Conservation (phyloP, 2,113 vertebrate species). For the Burhinus oedicnemus region DNA sequence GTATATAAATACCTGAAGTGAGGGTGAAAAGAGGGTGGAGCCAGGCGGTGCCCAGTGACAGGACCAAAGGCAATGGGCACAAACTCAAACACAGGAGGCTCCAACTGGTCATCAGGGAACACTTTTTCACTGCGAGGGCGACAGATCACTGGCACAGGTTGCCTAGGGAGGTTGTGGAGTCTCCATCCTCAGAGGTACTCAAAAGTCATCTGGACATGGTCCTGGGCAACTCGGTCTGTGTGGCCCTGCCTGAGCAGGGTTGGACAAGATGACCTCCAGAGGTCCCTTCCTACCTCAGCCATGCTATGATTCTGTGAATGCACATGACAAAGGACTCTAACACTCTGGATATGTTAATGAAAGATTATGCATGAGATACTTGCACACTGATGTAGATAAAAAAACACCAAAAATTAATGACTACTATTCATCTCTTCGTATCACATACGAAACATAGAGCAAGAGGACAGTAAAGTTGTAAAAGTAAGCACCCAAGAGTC, state of each 20-base stretch:
- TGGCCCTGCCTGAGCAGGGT: not conserved
- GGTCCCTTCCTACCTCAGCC: not conserved
- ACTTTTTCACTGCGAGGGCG: not conserved
- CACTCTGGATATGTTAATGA: not conserved
- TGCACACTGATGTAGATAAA: not conserved
- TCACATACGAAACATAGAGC: not conserved
- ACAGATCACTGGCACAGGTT: not conserved
- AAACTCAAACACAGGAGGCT: not conserved
- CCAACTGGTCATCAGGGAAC: not conserved
- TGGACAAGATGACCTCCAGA: not conserved
- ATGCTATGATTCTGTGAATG: not conserved
- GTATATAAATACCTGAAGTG: not conserved
- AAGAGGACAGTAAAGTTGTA: not conserved
- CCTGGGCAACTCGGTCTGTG: too few relatives aligned
- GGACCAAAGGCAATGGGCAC: not conserved
- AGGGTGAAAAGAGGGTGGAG: not conserved
- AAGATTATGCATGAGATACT: not conserved
- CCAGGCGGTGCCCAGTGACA: not conserved
- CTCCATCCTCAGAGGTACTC: not conserved
- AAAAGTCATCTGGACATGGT: fast-evolving
- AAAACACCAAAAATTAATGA: not conserved
- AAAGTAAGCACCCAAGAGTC: not conserved
- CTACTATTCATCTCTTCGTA: not conserved
- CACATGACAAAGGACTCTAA: not conserved
- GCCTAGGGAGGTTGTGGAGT: not conserved